Conservation (phyloP, 1,140 invertebrate genomes). For the Eriosoma lanigerum region DNA sequence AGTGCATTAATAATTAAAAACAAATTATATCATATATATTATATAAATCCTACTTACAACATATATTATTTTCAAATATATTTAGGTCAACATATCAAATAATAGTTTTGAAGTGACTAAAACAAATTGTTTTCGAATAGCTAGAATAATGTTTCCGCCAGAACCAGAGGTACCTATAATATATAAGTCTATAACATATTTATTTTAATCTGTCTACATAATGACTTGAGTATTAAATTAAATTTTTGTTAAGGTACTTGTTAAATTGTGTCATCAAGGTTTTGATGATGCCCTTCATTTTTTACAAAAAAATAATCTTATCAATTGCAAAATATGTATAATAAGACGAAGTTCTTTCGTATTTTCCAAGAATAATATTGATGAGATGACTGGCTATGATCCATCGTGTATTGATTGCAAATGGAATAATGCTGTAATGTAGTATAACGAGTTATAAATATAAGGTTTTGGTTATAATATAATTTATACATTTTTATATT, state of each 20-base stretch:
- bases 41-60: too few relatives aligned
- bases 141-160: constrained; percentile 90
- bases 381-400: constrained; percentile 74
- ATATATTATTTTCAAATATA: too few relatives aligned
- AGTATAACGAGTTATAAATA: neutral
- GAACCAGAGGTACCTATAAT: constrained; percentile 73
- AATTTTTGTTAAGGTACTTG: constrained; percentile 63
- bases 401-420: constrained; percentile 82
- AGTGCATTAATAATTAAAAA: too few relatives aligned
- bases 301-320: constrained; percentile 86
- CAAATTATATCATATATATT: too few relatives aligned
- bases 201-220: neutral
- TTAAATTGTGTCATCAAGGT: constrained; percentile 95
- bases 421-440: constrained; percentile 61
- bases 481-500: constrained; percentile 54
- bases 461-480: neutral
- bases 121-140: constrained; percentile 90
- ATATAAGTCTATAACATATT: neutral
- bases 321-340: constrained; percentile 81
- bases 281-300: constrained; percentile 95
- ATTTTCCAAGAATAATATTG: constrained; percentile 60
- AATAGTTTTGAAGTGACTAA: constrained; percentile 92
- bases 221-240: constrained; percentile 12
- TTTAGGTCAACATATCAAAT: constrained; percentile 85
- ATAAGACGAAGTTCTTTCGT: constrained; percentile 80